phyloP scores from a whole-genome alignment of 2,797 vertebrate species.

The Cyprinodon diabolis region DNA sequence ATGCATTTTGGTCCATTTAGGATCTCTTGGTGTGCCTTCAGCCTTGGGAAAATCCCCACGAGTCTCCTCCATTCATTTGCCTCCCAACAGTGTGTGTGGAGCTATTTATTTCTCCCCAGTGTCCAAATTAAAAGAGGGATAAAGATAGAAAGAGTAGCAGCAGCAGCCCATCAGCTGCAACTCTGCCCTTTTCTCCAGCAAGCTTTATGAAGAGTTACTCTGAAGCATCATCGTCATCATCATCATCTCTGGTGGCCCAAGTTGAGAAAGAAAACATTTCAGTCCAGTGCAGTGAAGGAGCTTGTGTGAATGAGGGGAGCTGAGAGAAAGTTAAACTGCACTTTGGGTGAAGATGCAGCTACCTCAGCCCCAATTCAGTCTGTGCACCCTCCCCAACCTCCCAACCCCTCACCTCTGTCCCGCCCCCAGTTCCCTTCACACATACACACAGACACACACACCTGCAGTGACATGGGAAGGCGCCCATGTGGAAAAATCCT shows the following conservation, averaged over 20 bases:
- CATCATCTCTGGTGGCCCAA: constrained; percentile 58
- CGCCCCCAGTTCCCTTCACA: constrained; percentile 32
- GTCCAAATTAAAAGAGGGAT: constrained; percentile 71
- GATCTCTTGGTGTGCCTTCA: constrained; percentile 65
- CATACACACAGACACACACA: constrained; percentile 49
- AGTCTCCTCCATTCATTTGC: constrained; percentile 74
- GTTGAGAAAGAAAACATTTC: constrained; percentile 55
- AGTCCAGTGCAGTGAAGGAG: constrained; percentile 61
- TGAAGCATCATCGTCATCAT: constrained; percentile 50
- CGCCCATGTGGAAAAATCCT: constrained; percentile 20
- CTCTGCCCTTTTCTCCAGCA: constrained; percentile 48
- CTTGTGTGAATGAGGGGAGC: constrained; percentile 60
- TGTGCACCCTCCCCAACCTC: constrained; percentile 67
- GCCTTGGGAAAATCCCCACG: constrained; percentile 70
- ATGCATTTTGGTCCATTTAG: constrained; percentile 44
- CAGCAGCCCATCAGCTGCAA: constrained; percentile 55
- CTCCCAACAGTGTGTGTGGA: constrained; percentile 67
- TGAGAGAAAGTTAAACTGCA: constrained; percentile 66
- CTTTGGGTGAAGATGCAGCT: constrained; percentile 72
- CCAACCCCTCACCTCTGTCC: constrained; percentile 41
- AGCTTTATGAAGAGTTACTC: constrained; percentile 52
- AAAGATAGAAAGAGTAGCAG: constrained; percentile 69
- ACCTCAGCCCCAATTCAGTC: constrained; percentile 62
- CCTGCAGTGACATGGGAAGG: constrained; percentile 76
- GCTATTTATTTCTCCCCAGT: constrained; percentile 74